Conservation (phyloP, 2,113 vertebrate species). For the Montifringilla adamsi region DNA sequence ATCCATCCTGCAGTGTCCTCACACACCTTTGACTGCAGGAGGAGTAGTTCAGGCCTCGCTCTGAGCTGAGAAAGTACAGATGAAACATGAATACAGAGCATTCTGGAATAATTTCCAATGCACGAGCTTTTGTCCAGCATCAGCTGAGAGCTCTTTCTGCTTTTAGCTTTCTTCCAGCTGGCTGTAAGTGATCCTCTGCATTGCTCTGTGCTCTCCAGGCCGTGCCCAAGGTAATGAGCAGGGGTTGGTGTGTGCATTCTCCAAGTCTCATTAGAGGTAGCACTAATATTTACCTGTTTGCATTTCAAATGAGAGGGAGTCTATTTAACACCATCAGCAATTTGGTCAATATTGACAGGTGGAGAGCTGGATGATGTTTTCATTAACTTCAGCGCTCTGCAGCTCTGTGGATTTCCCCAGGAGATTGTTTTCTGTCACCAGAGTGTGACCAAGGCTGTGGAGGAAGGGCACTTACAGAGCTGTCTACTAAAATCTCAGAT, state of each 20-base stretch:
- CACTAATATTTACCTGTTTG: slow-evolving; percentile 36
- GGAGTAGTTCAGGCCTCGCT: background rate
- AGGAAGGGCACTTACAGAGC: background rate
- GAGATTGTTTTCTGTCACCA: background rate
- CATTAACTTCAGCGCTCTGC: background rate
- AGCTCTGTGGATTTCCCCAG: background rate
- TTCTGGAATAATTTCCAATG: background rate
- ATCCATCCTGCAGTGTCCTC: background rate
- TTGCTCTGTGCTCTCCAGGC: background rate
- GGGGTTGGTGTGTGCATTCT: background rate
- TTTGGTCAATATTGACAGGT: slow-evolving; percentile 16
- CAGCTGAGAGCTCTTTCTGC: background rate
- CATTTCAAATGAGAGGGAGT: slow-evolving; percentile 5
- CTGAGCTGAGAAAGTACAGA: background rate
- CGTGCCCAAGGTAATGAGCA: background rate
- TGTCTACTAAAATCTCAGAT: background rate
- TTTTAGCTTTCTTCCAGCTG: background rate
- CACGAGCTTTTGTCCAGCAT: background rate
- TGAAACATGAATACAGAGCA: background rate
- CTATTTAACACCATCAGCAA: background rate
- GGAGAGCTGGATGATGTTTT: background rate
- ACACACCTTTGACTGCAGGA: background rate
- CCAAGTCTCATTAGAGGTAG: background rate
- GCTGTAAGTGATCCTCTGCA: background rate
- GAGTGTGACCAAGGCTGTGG: background rate